Evolutionary conservation across 64 coral and sea anemone genomes (phyloP).

Genomic region (Actinia tenebrosa): DNA sequence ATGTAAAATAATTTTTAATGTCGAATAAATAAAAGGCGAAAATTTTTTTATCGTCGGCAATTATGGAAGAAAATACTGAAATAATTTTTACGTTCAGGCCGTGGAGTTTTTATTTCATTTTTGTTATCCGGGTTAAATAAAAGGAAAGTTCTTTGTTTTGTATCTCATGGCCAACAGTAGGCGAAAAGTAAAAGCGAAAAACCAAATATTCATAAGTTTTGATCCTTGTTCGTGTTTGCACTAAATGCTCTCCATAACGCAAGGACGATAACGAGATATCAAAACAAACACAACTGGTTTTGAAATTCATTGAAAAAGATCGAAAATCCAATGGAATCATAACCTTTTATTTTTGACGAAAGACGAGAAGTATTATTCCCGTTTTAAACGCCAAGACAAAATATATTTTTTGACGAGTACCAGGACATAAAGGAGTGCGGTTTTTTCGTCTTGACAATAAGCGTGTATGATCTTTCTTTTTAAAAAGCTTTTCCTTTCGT

Average conservation of each 20-base stretch:
- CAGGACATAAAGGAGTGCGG: background rate
- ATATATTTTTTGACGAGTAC: background rate
- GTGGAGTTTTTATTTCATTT: background rate
- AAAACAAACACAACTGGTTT: constrained; percentile 14
- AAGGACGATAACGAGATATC: background rate
- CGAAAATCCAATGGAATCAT: background rate
- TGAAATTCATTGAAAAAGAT: background rate
- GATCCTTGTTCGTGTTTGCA: background rate
- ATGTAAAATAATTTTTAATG: background rate
- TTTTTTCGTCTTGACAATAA: background rate
- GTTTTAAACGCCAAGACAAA: background rate
- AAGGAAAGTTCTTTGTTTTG: constrained; percentile 7
- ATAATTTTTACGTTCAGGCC: background rate
- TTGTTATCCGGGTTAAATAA: background rate
- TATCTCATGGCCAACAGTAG: constrained; percentile 14
- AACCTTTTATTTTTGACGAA: background rate
- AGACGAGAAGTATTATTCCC: background rate
- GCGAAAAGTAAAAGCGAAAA: constrained; percentile 19
- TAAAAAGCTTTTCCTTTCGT: background rate
- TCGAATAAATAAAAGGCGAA: background rate
- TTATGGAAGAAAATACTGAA: background rate
- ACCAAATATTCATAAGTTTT: constrained; percentile 15
- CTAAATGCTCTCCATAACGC: background rate
- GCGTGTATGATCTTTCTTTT: background rate
- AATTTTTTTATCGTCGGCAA: background rate